A percentile compares a stretch with the other conserved stretches of the same genome.
phyloP scores from a whole-genome alignment of 1,140 invertebrate species.

The Leucophenga varia region DNA sequence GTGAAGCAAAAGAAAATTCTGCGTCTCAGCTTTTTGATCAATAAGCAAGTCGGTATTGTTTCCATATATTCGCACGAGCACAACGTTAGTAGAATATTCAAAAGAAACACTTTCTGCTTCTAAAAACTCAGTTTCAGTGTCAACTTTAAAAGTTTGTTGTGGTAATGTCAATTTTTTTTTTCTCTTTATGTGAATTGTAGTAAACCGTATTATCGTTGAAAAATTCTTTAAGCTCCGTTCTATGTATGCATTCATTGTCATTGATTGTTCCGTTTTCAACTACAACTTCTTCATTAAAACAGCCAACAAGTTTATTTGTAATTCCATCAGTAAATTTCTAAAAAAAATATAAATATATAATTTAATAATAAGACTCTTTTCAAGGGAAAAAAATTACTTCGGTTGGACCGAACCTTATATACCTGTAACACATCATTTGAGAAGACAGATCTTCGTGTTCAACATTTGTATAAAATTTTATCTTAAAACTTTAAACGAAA shows the following conservation, averaged over 20 bases:
- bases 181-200: no score
- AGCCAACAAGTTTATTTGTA: conserved; percentile 89
- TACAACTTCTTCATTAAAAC: conserved; percentile 58
- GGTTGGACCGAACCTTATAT: no score
- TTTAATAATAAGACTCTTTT: not conserved
- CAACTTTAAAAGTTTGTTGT: not conserved
- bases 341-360: conserved; percentile 16
- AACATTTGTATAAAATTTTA: no score
- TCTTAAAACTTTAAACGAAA: no score
- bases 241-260: conserved; percentile 25
- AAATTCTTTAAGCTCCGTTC: conserved; percentile 9
- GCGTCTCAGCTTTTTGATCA: conserved; percentile 80
- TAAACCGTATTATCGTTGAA: conserved; percentile 5
- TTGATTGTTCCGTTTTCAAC: conserved; percentile 25
- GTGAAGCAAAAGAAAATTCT: conserved; percentile 71
- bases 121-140: not conserved
- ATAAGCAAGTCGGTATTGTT: conserved; percentile 92
- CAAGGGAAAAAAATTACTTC: conserved; percentile 5
- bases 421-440: no score
- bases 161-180: not conserved
- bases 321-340: conserved; percentile 94
- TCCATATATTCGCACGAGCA: conserved; percentile 90
- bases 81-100: conserved; percentile 66
- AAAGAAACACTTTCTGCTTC: conserved; percentile 34
- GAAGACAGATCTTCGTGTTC: no score